Percentiles rank a stretch among this genome's conserved stretches.
Evolutionary conservation across 2,888 invertebrate genomes (phyloP).

Genomic region (Celastrina argiolus): DNA sequence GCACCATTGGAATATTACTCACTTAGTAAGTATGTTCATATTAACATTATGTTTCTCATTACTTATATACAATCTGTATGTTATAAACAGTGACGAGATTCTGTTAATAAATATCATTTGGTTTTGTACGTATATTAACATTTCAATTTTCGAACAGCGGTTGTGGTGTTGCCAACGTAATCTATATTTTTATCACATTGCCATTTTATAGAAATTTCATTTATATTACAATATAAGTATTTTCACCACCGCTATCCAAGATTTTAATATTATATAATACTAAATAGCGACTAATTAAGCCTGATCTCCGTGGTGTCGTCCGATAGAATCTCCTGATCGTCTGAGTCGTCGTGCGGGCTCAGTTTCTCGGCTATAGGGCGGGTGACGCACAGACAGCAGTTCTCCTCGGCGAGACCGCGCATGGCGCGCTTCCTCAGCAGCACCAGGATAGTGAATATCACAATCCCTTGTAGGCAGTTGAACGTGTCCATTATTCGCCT

Average conservation of each 20-base stretch:
- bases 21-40: not conserved
- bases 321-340: slow-evolving; percentile 56
- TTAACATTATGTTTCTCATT: not conserved
- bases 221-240: not conserved
- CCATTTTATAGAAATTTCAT: not conserved
- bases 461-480: slow-evolving; percentile 81
- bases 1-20: not conserved
- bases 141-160: not conserved
- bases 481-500: slow-evolving; percentile 81
- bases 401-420: slow-evolving; percentile 65
- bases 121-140: not conserved
- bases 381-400: slow-evolving; percentile 50
- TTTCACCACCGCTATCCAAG: not conserved
- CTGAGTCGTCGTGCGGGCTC: slow-evolving; percentile 62
- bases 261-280: not conserved
- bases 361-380: slow-evolving; percentile 56
- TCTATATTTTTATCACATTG: not conserved
- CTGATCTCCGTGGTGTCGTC: slow-evolving; percentile 70
- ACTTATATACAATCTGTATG: not conserved
- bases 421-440: slow-evolving; percentile 76
- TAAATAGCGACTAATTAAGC: slow-evolving; percentile 51
- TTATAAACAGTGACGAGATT: not conserved
- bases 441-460: slow-evolving; percentile 80
- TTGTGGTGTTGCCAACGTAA: not conserved
- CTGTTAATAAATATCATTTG: slow-evolving; percentile 7